Evolutionary conservation across 1,140 invertebrate species (phyloP).

Genomic region (Orchesella cincta): DNA sequence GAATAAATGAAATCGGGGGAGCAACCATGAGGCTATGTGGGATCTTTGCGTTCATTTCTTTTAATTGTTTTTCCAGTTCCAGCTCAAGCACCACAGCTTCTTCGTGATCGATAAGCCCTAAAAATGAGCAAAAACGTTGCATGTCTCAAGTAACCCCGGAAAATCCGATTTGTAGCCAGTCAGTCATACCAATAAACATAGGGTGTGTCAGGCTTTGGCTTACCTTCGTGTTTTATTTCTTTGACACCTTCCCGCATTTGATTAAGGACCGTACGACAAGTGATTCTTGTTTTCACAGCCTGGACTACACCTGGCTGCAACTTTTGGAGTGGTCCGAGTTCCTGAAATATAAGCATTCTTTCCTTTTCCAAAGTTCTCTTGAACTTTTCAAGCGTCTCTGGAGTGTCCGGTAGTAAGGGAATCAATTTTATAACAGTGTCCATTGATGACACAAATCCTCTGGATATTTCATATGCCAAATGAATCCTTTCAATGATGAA

Average conservation of each 20-base stretch:
- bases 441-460: conserved; percentile 55
- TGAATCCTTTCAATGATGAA: conserved; percentile 27
- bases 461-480: conserved; percentile 37
- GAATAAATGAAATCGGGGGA: background rate
- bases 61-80: conserved; percentile 2
- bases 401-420: background rate
- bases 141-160: too few species aligned
- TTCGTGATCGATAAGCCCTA: conserved; percentile 19
- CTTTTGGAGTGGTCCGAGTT: conserved; percentile 52
- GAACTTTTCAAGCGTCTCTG: background rate
- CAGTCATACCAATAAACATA: too few species aligned
- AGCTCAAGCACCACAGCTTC: conserved; percentile 19
- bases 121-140: background rate
- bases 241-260: conserved; percentile 54
- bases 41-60: conserved; percentile 14
- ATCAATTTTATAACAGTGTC: conserved; percentile 61
- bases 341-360: background rate
- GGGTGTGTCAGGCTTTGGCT: too few species aligned
- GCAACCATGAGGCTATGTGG: background rate
- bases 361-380: conserved; percentile 12
- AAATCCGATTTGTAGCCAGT: too few species aligned
- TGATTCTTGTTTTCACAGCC: conserved; percentile 56
- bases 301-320: conserved; percentile 54
- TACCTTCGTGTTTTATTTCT: conserved; percentile 54
- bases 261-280: conserved; percentile 55